These are phyloP conservation scores for Chrysocyon brachyurus DNA, from an alignment of 2,797 vertebrate species.

Conservation along the genomic window DNA sequence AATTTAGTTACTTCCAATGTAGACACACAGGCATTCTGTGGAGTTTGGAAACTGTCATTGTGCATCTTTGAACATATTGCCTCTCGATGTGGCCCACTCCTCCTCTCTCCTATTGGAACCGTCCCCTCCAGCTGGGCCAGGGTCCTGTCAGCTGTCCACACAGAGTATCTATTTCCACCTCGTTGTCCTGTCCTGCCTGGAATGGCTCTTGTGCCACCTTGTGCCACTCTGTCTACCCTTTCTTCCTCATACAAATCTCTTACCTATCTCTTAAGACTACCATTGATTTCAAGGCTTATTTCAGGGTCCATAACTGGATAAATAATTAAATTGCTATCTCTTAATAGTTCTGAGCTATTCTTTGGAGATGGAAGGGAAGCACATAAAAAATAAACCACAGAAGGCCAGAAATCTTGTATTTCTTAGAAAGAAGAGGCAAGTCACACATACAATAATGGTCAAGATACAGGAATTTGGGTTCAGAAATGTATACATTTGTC, in stretches of 20 bases:
- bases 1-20: neutral
- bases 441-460: neutral
- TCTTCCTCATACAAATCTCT: neutral
- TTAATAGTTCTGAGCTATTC: neutral
- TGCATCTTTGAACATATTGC: neutral
- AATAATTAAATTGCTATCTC: neutral
- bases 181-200: neutral
- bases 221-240: neutral
- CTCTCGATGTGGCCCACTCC: fast-evolving
- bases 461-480: neutral
- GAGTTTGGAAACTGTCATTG: neutral
- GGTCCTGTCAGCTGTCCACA: neutral
- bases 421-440: neutral
- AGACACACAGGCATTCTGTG: neutral
- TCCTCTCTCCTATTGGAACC: neutral
- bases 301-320: neutral
- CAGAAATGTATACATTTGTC: neutral
- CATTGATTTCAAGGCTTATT: neutral
- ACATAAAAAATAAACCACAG: neutral
- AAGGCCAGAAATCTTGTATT: neutral
- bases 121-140: fast-evolving
- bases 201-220: neutral
- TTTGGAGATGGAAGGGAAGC: neutral
- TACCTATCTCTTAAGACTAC: neutral
- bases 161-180: neutral